These are phyloP conservation scores for Drosophila fulvimacula DNA, from an alignment of 2,888 invertebrate species.

Conservation along the genomic window DNA sequence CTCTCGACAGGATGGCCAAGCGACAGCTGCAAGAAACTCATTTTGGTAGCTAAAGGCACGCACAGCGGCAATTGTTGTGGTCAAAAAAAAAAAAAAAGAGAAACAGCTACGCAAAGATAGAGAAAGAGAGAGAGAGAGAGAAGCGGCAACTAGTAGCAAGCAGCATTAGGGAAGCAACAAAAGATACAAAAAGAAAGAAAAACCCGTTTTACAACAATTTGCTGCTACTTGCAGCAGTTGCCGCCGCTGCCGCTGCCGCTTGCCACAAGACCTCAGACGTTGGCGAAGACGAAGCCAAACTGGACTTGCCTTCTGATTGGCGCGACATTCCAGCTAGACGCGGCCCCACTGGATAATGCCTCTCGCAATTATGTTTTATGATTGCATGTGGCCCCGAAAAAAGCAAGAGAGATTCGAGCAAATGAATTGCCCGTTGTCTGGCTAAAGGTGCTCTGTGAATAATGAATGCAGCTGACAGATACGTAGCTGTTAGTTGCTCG, in stretches of 20 bases:
- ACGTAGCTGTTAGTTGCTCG: constrained; percentile 18
- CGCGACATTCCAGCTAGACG: constrained; percentile 71
- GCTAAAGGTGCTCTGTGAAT: constrained; percentile 55
- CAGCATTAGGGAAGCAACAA: constrained; percentile 56
- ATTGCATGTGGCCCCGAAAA: constrained; percentile 40
- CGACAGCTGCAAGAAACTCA: constrained; percentile 60
- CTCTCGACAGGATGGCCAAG: constrained; percentile 39
- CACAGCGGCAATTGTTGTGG: constrained; percentile 49
- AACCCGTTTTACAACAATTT: constrained; percentile 79
- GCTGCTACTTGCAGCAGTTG: constrained; percentile 62
- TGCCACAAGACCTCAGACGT: constrained; percentile 35
- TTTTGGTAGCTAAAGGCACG: constrained; percentile 49
- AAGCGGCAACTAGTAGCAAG: constrained; percentile 51
- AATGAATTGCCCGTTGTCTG: constrained; percentile 57
- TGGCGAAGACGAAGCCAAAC: constrained; percentile 49
- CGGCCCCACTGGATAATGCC: constrained; percentile 26
- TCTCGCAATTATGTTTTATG: constrained; percentile 57
- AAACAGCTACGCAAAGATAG: constrained; percentile 10
- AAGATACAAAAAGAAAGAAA: constrained; percentile 46
- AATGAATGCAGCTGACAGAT: constrained; percentile 66
- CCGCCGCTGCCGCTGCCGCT: constrained; percentile 25
- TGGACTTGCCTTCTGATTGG: constrained; percentile 69
- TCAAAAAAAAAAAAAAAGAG: constrained; percentile 14
- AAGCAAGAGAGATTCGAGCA: constrained; percentile 20
- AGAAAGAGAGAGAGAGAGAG: constrained; percentile 6